Evolutionary conservation across 2,113 vertebrate genomes (phyloP), one percentile per base, ranked within the genome.

Genomic region (Ptilorrhoa leucosticta): DNA sequence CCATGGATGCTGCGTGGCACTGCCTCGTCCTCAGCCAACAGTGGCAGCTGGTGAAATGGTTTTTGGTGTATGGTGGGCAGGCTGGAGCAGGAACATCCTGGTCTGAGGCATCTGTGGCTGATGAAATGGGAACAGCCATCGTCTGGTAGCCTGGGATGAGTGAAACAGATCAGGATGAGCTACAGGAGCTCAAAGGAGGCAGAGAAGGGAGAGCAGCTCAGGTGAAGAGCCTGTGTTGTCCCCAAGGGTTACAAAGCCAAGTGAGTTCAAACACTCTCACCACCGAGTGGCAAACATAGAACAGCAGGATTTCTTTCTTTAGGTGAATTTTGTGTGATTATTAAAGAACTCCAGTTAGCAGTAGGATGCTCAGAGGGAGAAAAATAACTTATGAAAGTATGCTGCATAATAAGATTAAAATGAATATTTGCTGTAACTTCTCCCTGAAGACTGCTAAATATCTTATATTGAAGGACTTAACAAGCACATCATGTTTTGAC

Each of bases 261-360:
- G 23, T 0, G 14, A 54, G 27, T 33, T 84, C 21, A 68, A 40
- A 40, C 31, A 12, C 7, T 51, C 37, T 75, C 9, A 2, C 20
- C 6, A 15, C 10, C 0, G 0, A 35, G 15, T 22, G 26, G 22
- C 50, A 89, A 89, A 42, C 3, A 3, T 17, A 45, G 23, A 63
- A n/a, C 19, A 50, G 42, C 42, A 5, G 35, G 33, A 20, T 76
- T n/a, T 75, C 11, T n/a, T 31, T 42, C 15, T 51, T 64, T 27
- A 33, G 33, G 8, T 76, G 21, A 56, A 56, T 0, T 77, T 92
- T 18, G 2, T 42, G 24, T 26, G 7, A 47, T 45, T 68, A 58
- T 47, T 58, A 28, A 78, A 81, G 66, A 72, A 17, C 22, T 50
- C 8, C 13, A 71, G 16, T 33, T 48, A 56, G 9, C 40, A 47